These are phyloP conservation scores for Macaca nemestrina DNA, from an alignment of 2,113 vertebrate genomes.

Conservation along the genomic window DNA sequence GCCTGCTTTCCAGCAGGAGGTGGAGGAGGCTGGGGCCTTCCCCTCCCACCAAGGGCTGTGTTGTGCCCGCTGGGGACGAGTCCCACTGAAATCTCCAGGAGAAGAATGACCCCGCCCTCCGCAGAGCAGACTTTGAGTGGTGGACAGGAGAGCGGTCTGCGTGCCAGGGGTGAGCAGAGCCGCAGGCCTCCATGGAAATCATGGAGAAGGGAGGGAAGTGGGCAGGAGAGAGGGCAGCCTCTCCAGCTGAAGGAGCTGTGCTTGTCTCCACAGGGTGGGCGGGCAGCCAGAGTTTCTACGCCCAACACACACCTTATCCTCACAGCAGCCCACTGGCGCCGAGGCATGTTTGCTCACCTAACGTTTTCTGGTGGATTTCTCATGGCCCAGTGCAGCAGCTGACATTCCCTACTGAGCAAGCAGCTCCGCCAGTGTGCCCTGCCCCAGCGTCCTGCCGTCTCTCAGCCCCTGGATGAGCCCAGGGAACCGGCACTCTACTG, in stretches of 20 bases:
- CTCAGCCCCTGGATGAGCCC: slow-evolving; percentile 30
- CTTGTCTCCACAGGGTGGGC: background rate
- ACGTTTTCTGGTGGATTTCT: slow-evolving; percentile 15
- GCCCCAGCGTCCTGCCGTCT: background rate
- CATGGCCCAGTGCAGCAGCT: background rate
- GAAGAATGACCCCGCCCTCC: slow-evolving; percentile 48
- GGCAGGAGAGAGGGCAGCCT: background rate
- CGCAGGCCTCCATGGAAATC: slow-evolving; percentile 51
- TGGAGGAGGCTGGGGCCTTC: background rate
- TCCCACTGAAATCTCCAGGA: background rate
- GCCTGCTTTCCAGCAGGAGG: slow-evolving; percentile 76
- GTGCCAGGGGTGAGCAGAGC: slow-evolving; percentile 41
- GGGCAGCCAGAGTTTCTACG: background rate
- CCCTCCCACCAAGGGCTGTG: background rate
- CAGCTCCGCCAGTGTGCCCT: background rate
- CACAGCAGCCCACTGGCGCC: background rate
- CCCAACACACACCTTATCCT: background rate
- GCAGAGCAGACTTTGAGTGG: slow-evolving; percentile 15
- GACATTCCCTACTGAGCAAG: background rate
- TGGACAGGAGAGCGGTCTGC: slow-evolving; percentile 48
- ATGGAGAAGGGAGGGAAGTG: background rate
- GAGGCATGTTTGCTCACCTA: background rate
- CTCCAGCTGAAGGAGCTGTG: background rate
- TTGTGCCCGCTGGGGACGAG: background rate
- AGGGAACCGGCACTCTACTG: background rate